Conservation (phyloP, 2,113 vertebrate genomes). For the Suncus etruscus region DNA sequence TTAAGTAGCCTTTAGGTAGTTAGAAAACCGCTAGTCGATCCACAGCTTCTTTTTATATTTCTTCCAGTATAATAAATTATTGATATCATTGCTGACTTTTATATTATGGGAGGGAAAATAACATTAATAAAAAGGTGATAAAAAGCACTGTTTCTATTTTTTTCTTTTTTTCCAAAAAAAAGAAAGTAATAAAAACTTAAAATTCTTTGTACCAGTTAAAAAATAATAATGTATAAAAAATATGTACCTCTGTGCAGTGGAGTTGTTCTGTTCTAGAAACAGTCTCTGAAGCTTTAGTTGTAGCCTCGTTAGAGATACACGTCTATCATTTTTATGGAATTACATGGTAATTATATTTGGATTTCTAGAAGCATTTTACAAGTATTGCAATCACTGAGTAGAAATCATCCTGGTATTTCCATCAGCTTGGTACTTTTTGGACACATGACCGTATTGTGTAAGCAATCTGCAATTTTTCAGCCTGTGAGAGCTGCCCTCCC, state of each 20-base stretch:
- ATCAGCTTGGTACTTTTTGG: constrained; percentile 93
- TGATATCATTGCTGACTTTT: constrained; percentile 97
- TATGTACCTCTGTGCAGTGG: constrained; percentile 95
- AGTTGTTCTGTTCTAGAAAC: constrained; percentile 96
- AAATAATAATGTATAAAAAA: constrained; percentile 93
- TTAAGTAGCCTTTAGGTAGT: constrained; percentile 90
- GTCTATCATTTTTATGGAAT: constrained; percentile 94
- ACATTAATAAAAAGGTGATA: constrained; percentile 91
- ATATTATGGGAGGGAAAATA: constrained; percentile 94
- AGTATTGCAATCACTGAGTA: constrained; percentile 94
- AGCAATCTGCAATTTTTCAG: constrained; percentile 94
- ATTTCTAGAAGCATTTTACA: constrained; percentile 97
- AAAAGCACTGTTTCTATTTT: constrained; percentile 95
- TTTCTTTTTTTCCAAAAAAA: constrained; percentile 93
- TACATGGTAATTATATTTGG: constrained; percentile 92
- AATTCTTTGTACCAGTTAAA: constrained; percentile 91
- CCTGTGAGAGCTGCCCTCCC: constrained; percentile 75
- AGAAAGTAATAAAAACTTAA: constrained; percentile 92
- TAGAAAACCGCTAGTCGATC: constrained; percentile 91
- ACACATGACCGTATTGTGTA: constrained; percentile 91
- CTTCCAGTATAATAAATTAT: constrained; percentile 96
- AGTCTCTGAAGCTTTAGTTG: constrained; percentile 96
- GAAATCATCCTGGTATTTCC: constrained; percentile 93
- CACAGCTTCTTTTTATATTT: constrained; percentile 96
- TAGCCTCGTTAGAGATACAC: constrained; percentile 94